Conservation (phyloP, 2,797 vertebrate genomes). For the Apogon talboti region DNA sequence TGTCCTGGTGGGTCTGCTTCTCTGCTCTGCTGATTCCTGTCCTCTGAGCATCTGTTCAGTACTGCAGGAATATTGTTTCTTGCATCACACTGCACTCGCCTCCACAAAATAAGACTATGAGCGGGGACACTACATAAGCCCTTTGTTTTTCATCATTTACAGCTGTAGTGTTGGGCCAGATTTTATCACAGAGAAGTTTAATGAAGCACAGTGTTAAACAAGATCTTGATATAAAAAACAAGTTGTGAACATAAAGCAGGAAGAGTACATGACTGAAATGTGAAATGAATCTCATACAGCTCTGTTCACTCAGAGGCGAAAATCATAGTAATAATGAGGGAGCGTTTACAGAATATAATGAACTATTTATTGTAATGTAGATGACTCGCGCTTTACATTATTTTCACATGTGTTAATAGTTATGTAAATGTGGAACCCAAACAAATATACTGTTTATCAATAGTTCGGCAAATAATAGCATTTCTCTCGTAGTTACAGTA, state of each 20-base stretch:
- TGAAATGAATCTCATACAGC: slow-evolving; percentile 10
- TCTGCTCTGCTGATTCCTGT: slow-evolving; percentile 55
- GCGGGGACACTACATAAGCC: background rate
- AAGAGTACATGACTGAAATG: slow-evolving; percentile 1
- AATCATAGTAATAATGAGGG: slow-evolving; percentile 1
- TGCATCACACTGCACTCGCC: slow-evolving; percentile 17
- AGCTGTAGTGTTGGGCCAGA: slow-evolving; percentile 7
- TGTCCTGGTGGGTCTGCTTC: slow-evolving; percentile 37
- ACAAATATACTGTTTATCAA: slow-evolving; percentile 26
- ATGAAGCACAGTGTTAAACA: slow-evolving; percentile 5
- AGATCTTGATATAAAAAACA: slow-evolving; percentile 14
- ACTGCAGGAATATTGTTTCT: slow-evolving; percentile 37
- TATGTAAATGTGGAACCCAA: slow-evolving; percentile 4
- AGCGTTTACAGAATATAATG: background rate
- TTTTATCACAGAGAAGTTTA: slow-evolving; percentile 18
- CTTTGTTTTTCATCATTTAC: slow-evolving; percentile 14
- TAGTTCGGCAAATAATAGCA: slow-evolving; percentile 32
- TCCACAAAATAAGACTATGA: slow-evolving; percentile 16
- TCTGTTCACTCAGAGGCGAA: slow-evolving; percentile 9
- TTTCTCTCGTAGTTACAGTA: slow-evolving; percentile 24
- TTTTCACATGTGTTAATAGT: slow-evolving; percentile 3
- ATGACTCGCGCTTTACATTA: background rate
- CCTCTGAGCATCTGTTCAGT: slow-evolving; percentile 60
- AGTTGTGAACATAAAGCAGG: slow-evolving; percentile 10
- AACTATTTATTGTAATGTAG: slow-evolving; percentile 4